phyloP scores from a whole-genome alignment of 2,888 invertebrate species.

The Phasia obesa region DNA sequence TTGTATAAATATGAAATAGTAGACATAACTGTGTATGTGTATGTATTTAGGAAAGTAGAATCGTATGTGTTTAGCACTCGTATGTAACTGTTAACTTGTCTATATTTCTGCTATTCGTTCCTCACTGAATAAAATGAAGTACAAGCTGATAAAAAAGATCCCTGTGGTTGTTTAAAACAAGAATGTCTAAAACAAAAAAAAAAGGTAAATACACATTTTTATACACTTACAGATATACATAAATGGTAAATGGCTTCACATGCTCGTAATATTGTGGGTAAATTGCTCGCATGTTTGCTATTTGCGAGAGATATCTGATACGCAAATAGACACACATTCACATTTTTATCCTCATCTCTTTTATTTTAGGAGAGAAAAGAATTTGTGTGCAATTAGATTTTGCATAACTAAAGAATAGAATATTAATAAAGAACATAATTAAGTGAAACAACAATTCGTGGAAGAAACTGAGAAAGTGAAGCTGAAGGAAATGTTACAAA shows the following conservation, averaged over 20 bases:
- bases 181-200: conserved; percentile 44
- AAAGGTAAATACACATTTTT: conserved; percentile 1
- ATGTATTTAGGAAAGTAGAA: not conserved
- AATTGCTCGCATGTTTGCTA: no score
- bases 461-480: not conserved
- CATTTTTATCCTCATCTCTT: not conserved
- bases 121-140: conserved; percentile 20
- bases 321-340: not conserved
- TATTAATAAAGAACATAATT: conserved; percentile 64
- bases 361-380: conserved; percentile 34
- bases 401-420: conserved; percentile 60
- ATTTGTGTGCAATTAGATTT: conserved; percentile 65
- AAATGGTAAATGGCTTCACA: not conserved
- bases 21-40: not conserved
- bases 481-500: no score
- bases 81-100: not conserved
- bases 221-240: conserved; percentile 4
- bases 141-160: conserved; percentile 47
- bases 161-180: conserved; percentile 54
- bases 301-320: no score
- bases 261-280: no score
- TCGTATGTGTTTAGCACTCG: not conserved
- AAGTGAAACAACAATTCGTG: not conserved
- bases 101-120: not conserved
- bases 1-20: not conserved